Evolutionary conservation across 2,888 invertebrate species (phyloP).

Genomic region (Parnassius glacialis): DNA sequence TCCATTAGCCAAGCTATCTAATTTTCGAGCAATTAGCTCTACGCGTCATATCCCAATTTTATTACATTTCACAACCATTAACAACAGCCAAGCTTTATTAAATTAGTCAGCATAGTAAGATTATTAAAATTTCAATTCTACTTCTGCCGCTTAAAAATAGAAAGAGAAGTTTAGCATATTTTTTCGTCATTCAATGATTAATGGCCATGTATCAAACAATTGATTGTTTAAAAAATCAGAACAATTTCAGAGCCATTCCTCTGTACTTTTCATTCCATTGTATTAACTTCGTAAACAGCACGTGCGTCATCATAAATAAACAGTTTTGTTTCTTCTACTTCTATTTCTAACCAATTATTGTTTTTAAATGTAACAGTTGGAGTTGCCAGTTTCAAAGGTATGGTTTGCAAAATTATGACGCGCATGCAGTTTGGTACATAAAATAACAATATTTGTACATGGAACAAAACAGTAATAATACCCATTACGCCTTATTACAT

Average conservation of each 20-base stretch:
- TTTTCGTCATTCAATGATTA: conserved; percentile 13
- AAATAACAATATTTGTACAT: too few relatives aligned
- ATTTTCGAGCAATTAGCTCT: background rate
- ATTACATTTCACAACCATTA: background rate
- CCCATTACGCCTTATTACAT: too few relatives aligned
- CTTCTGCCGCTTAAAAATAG: conserved; percentile 13
- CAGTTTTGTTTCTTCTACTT: background rate
- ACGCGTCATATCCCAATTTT: background rate
- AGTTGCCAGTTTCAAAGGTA: too few relatives aligned
- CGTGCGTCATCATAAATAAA: background rate
- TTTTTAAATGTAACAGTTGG: background rate
- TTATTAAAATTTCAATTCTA: conserved; percentile 20
- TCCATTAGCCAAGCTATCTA: conserved; percentile 14
- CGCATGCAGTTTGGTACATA: too few relatives aligned
- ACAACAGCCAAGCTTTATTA: conserved; percentile 30
- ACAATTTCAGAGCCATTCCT: conserved; percentile 26
- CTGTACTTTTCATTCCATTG: conserved; percentile 4
- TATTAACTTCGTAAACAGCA: background rate
- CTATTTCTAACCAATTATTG: background rate
- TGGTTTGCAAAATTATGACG: too few relatives aligned
- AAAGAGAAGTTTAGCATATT: background rate
- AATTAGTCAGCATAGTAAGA: conserved; percentile 15
- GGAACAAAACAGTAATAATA: too few relatives aligned
- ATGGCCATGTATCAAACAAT: background rate
- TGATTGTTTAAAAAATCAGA: conserved; percentile 4